Base-by-base conservation (phyloP, 2,888 invertebrate species). In the Antheraea assamensis region DNA sequence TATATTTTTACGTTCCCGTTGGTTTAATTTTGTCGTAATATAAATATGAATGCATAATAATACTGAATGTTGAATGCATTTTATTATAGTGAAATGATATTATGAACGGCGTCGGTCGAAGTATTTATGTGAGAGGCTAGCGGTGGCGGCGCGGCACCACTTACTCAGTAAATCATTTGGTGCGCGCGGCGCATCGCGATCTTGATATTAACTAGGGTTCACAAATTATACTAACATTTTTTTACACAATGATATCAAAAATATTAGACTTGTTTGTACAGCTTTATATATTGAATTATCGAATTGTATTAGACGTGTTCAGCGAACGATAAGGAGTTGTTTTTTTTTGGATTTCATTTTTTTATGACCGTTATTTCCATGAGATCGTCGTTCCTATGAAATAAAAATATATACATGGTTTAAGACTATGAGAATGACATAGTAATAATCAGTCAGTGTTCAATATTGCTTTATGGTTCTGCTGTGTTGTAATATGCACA, bases 151-250 rank as follows among this genome's bases (percentile, higher is more conserved):
- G 27, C 68, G 68, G 55, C 52, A 19, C 27, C 21, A 55, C 24
- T 24, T 55, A 55, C 64, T 35, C 31, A 35, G 31, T 72, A 70
- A 72, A 72, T 70, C 52, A 72, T 68, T 66, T 55, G 64, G 30
- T 49, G 64, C 19, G 55, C 61, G 68, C 35, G 64, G 73, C 71
- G 75, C 80, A 80, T 80, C 78, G 78, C 78, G 79, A 81, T 82
- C 76, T 64, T 70, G 19, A 31, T 74, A 64, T 64, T 19, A 64
- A 64, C 5, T 17, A 30, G 61, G 61, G 61, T 27, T 64, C 1
- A 64, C 30, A 64, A 64, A 64, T 24, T 3, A 58, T 58, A n/a
- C 24, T 58, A 13, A n/a, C n/a, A 8, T n/a, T 55, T 13, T 42
- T 7, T n/a, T n/a, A 55, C 0, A 55, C 21, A 55, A 3, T 49